A percentile compares a stretch with the other conserved stretches of the same genome.
These are phyloP conservation scores for Upupa epops DNA, from an alignment of 2,113 vertebrate species.

Conservation along the genomic window DNA sequence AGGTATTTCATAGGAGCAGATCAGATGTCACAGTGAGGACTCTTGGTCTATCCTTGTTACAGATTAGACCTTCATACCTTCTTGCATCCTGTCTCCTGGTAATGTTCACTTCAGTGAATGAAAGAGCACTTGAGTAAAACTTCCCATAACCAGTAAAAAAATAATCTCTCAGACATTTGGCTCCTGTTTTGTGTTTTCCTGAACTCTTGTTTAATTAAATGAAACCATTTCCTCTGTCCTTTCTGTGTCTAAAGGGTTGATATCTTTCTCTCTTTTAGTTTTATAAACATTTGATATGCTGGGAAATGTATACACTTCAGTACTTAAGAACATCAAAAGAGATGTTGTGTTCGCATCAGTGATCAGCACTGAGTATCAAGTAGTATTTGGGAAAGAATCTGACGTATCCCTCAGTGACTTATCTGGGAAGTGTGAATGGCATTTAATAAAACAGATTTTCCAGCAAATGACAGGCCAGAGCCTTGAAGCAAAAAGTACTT, in stretches of 20 bases:
- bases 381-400: conserved; percentile 36
- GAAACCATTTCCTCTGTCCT: neutral
- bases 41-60: neutral
- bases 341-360: conserved; percentile 42
- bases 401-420: conserved; percentile 55
- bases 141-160: neutral
- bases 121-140: neutral
- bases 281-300: neutral
- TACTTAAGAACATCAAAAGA: conserved; percentile 59
- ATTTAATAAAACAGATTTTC: conserved; percentile 71
- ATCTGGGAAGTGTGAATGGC: conserved; percentile 63
- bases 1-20: neutral
- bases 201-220: neutral
- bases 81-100: neutral
- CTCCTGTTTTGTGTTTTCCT: neutral
- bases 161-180: neutral
- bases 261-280: neutral
- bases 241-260: neutral
- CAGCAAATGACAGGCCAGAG: conserved; percentile 48
- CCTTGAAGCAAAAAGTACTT: conserved; percentile 66
- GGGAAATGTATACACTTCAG: conserved; percentile 15
- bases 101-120: neutral
- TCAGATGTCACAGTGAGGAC: neutral
- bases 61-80: neutral
- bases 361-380: conserved; percentile 43